phyloP scores from a whole-genome alignment of 2,888 invertebrate genomes.

The Diaprepes abbreviatus region DNA sequence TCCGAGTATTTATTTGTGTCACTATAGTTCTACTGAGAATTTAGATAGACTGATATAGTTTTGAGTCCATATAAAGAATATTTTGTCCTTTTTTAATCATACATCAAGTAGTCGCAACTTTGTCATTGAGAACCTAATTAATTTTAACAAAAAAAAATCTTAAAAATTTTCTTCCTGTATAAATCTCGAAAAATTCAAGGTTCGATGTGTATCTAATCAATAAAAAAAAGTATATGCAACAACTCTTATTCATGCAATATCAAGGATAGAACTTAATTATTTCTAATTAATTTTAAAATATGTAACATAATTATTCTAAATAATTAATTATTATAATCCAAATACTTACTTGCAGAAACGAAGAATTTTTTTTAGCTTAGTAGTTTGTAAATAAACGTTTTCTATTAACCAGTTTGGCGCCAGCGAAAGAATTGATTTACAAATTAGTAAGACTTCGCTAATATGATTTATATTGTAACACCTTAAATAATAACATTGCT shows the following conservation, averaged over 20 bases:
- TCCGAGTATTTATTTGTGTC: too few species aligned
- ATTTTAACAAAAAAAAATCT: background rate
- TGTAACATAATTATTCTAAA: conserved; percentile 22
- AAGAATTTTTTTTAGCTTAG: background rate
- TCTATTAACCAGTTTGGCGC: conserved; percentile 30
- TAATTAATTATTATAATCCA: conserved; percentile 30
- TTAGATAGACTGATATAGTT: too few species aligned
- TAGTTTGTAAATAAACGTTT: background rate
- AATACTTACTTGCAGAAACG: conserved; percentile 39
- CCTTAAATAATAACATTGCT: too few species aligned
- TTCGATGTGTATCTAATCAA: background rate
- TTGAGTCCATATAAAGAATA: too few species aligned
- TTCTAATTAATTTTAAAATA: conserved; percentile 33
- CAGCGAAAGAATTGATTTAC: conserved; percentile 25
- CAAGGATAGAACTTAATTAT: conserved; percentile 26
- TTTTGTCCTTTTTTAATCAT: too few species aligned
- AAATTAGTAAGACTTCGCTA: too few species aligned
- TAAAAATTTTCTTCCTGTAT: conserved; percentile 6
- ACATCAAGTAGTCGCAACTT: too few species aligned
- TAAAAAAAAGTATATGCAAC: conserved; percentile 33
- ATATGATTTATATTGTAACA: too few species aligned
- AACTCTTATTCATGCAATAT: conserved; percentile 23
- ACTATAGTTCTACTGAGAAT: too few species aligned
- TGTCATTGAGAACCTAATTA: background rate
- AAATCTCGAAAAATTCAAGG: conserved; percentile 19